phyloP scores from a whole-genome alignment of 2,888 invertebrate genomes.

The Agelastica alni region DNA sequence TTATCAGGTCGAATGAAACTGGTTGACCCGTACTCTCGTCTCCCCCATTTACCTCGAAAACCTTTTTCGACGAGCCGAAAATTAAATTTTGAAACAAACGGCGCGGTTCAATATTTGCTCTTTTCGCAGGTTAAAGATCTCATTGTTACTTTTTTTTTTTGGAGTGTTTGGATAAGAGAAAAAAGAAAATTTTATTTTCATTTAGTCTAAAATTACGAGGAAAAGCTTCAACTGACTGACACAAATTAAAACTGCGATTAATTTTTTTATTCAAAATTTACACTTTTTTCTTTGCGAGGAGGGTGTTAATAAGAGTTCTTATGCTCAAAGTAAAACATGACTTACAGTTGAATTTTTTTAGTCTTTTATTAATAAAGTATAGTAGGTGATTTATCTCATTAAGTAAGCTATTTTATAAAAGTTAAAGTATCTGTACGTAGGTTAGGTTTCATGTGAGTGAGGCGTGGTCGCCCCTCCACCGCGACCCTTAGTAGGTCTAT shows the following conservation, averaged over 20 bases:
- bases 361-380: no score
- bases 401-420: no score
- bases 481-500: no score
- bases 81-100: neutral
- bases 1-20: no score
- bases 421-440: no score
- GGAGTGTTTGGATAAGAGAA: neutral
- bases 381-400: no score
- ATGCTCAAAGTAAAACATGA: no score
- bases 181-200: neutral
- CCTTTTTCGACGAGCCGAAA: neutral
- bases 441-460: no score
- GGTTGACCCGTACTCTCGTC: neutral
- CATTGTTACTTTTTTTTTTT: neutral
- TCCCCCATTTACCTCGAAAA: neutral
- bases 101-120: neutral
- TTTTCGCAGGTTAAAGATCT: neutral
- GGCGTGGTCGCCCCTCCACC: no score
- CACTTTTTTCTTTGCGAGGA: neutral
- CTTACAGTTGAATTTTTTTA: no score
- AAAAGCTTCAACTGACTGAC: neutral
- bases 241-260: neutral
- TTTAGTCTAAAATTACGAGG: neutral
- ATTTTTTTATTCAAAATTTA: neutral
- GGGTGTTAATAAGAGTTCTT: no score